Conservation (phyloP, 2,888 invertebrate genomes). For the Linnaemya vulpina region DNA sequence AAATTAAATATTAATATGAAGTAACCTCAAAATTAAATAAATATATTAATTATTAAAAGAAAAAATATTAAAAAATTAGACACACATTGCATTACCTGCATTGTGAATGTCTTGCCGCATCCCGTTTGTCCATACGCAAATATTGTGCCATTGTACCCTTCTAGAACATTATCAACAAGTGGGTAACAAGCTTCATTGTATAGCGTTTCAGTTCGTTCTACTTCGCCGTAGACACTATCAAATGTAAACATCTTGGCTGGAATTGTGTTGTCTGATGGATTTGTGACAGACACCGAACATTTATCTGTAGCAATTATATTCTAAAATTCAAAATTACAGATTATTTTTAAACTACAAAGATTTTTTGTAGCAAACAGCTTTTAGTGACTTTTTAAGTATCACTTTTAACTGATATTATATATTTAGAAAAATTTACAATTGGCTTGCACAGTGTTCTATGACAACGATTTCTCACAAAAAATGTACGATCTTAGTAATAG, state of each 20-base stretch:
- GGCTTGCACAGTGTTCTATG: too few relatives aligned
- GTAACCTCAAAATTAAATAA: too few relatives aligned
- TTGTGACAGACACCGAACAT: constrained; percentile 86
- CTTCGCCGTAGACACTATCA: constrained; percentile 91
- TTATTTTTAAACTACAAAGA: too few relatives aligned
- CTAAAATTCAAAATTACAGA: constrained; percentile 80
- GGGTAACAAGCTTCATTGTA: constrained; percentile 94
- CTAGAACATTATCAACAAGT: constrained; percentile 92
- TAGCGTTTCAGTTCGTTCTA: constrained; percentile 91
- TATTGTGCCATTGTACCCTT: constrained; percentile 96
- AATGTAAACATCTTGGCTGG: constrained; percentile 90
- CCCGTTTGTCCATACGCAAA: constrained; percentile 97
- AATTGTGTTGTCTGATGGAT: constrained; percentile 85
- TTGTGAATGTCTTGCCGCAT: constrained; percentile 95
- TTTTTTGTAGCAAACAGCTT: too few relatives aligned
- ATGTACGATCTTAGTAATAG: too few relatives aligned
- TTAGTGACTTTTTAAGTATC: too few relatives aligned
- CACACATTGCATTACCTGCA: constrained; percentile 88
- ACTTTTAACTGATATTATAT: too few relatives aligned
- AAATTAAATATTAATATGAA: too few relatives aligned
- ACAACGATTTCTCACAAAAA: too few relatives aligned
- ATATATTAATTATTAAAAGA: too few relatives aligned
- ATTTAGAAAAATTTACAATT: too few relatives aligned
- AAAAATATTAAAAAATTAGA: too few relatives aligned
- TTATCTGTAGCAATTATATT: constrained; percentile 87